Evolutionary conservation across 2,113 vertebrate species (phyloP).

Genomic region (Thalassarche chlororhynchos): DNA sequence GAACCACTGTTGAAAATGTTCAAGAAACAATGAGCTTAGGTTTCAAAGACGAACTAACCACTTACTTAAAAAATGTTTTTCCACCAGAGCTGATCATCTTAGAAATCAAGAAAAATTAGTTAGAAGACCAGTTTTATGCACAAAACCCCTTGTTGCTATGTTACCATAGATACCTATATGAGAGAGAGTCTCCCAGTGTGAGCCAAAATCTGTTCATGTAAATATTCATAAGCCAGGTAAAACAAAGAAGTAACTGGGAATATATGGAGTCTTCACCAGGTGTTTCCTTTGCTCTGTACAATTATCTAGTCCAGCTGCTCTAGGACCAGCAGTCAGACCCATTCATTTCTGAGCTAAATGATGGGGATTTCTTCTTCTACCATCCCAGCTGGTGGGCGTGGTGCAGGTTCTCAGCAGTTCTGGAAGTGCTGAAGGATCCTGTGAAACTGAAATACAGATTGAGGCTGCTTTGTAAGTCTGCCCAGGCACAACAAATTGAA

Average conservation of each 20-base stretch:
- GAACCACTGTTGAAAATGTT: not conserved
- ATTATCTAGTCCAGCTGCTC: not conserved
- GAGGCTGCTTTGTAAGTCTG: not conserved
- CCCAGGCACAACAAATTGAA: not conserved
- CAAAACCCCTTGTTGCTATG: not conserved
- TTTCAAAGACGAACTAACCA: not conserved
- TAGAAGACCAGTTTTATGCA: not conserved
- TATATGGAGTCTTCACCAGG: not conserved
- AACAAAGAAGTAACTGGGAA: not conserved
- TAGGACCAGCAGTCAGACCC: not conserved
- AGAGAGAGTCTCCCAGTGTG: not conserved
- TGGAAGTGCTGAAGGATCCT: not conserved
- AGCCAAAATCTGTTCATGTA: not conserved
- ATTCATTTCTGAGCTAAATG: not conserved
- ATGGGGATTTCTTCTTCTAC: not conserved
- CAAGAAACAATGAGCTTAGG: not conserved
- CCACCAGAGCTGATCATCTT: not conserved
- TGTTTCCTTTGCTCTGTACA: not conserved
- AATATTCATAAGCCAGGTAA: not conserved
- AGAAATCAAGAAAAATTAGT: not conserved
- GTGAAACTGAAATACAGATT: not conserved
- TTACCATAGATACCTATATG: not conserved
- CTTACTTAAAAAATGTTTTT: not conserved
- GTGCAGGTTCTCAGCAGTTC: not conserved
- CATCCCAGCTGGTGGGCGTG: not conserved